Percentiles rank a stretch among this genome's conserved stretches.
Conservation (phyloP, 2,797 vertebrate genomes). For the Sebastes goodei region DNA sequence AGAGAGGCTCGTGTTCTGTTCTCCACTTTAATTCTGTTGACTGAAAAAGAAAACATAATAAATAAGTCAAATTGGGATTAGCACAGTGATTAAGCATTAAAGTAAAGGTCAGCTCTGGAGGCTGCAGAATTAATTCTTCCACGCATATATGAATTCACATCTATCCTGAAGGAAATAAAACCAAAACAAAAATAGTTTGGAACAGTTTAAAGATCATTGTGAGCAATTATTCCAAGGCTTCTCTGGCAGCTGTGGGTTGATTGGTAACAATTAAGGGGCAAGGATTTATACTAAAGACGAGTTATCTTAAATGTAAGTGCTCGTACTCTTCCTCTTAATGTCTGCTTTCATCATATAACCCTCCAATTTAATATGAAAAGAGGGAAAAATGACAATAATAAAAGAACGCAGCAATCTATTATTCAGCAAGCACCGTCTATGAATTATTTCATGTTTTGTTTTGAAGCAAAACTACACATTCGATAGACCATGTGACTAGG, state of each 20-base stretch:
- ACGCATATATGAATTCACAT: not conserved
- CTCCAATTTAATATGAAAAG: not conserved
- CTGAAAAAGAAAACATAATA: not conserved
- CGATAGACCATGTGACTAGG: not conserved
- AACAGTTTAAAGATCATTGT: not conserved
- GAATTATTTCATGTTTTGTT: not conserved
- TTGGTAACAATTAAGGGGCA: not conserved
- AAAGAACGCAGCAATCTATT: not conserved
- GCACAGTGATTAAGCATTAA: constrained; percentile 30
- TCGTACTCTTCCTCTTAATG: not conserved
- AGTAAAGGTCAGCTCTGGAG: constrained; percentile 48
- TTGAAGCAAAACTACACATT: not conserved
- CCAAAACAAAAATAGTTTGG: not conserved
- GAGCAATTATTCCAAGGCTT: not conserved
- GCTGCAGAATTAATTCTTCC: not conserved
- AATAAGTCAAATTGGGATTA: constrained; percentile 41
- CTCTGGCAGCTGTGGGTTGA: not conserved
- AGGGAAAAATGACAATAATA: not conserved
- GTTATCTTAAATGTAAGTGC: not conserved
- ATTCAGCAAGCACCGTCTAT: not conserved
- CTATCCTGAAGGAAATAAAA: not conserved
- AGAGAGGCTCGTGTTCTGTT: not conserved
- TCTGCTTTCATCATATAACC: not conserved
- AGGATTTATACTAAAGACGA: not conserved
- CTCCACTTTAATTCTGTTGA: constrained; percentile 11